Evolutionary conservation across 1,140 invertebrate species (phyloP).

Genomic region (Drosophila trapezifrons): DNA sequence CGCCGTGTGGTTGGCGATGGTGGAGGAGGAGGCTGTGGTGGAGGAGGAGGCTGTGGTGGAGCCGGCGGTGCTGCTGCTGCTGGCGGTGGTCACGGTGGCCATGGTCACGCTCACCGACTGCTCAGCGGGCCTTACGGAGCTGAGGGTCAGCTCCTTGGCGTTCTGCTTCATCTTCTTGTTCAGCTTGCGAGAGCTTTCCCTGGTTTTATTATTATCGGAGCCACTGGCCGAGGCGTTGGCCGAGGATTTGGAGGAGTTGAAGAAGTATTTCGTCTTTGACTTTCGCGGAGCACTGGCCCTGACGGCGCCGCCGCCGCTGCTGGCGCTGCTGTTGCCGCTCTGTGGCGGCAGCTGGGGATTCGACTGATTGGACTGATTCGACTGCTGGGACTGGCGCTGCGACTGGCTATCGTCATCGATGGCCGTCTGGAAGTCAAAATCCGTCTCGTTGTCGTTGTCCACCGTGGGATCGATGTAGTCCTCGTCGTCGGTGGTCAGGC

Average conservation of each 20-base stretch:
- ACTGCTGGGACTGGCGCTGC: constrained; percentile 45
- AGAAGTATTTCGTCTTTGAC: constrained; percentile 78
- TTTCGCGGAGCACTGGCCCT: constrained; percentile 54
- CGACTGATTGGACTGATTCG: constrained; percentile 32
- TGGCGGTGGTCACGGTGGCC: constrained; percentile 9
- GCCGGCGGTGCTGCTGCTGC: constrained; percentile 26
- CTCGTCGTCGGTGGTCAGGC: constrained; percentile 96
- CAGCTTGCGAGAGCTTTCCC: constrained; percentile 66
- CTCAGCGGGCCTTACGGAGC: constrained; percentile 73
- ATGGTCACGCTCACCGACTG: constrained; percentile 51
- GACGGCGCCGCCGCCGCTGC: constrained; percentile 63
- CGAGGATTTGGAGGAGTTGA: constrained; percentile 73
- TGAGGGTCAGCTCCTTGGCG: constrained; percentile 78
- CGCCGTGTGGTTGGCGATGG: constrained; percentile 26
- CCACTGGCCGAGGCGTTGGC: constrained; percentile 77
- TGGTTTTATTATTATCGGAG: constrained; percentile 70
- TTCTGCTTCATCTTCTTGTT: constrained; percentile 79
- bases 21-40: constrained; percentile 22
- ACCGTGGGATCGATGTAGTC: constrained; percentile 88
- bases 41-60: constrained; percentile 21
- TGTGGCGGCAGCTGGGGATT: constrained; percentile 48
- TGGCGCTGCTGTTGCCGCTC: constrained; percentile 74
- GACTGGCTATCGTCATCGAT: constrained; percentile 69
- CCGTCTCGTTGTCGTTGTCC: constrained; percentile 63
- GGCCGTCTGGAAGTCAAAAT: constrained; percentile 69